These are phyloP conservation scores for Pteruthius melanotis DNA, from an alignment of 2,113 vertebrate genomes.

Conservation along the genomic window DNA sequence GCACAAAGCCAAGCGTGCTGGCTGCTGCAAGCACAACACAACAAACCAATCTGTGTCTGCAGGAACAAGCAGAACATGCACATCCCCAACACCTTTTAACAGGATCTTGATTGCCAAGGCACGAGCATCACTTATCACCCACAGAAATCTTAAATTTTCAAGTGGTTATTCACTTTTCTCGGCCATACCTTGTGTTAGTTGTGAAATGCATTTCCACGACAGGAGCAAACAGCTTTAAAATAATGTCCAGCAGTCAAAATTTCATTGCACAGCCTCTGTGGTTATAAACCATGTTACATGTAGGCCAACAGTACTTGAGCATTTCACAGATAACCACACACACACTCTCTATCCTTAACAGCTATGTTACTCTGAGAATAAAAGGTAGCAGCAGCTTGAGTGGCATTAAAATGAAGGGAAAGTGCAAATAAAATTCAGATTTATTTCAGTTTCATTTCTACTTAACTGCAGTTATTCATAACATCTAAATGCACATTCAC, in stretches of 20 bases:
- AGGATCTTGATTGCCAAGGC: background rate
- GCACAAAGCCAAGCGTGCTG: background rate
- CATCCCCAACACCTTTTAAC: background rate
- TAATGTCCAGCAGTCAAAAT: constrained; percentile 52
- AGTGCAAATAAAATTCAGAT: constrained; percentile 75
- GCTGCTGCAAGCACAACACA: background rate
- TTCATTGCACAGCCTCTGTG: constrained; percentile 13
- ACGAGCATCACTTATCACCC: background rate
- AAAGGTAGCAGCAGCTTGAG: constrained; percentile 52
- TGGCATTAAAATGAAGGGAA: constrained; percentile 59
- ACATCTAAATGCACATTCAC: constrained; percentile 67
- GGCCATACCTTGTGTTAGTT: constrained; percentile 11
- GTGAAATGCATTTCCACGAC: constrained; percentile 31
- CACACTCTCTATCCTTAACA: background rate
- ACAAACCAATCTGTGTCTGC: background rate
- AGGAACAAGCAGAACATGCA: background rate
- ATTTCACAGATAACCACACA: constrained; percentile 26
- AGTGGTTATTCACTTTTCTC: background rate
- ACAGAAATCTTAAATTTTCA: constrained; percentile 16
- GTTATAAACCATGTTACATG: constrained; percentile 41
- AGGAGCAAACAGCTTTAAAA: constrained; percentile 56
- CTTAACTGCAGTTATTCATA: constrained; percentile 74
- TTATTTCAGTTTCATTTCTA: constrained; percentile 67
- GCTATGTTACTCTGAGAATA: constrained; percentile 3
- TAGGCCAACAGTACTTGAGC: constrained; percentile 35